These are phyloP conservation scores for Cantharis lateralis DNA, from an alignment of 2,888 invertebrate species.

Conservation along the genomic window DNA sequence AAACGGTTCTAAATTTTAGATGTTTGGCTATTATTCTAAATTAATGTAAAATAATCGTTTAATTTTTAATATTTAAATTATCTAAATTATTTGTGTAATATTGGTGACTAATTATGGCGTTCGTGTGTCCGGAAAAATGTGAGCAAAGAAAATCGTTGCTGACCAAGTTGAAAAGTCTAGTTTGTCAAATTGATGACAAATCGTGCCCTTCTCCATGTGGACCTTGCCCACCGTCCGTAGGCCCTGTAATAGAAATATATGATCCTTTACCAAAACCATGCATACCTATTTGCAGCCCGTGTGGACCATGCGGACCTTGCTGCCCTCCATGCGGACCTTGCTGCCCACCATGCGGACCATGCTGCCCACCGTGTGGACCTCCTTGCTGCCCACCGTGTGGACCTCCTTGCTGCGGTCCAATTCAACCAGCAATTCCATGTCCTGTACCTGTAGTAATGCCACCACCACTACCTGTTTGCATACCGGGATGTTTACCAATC, in stretches of 20 bases:
- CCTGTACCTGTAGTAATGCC: constrained; percentile 50
- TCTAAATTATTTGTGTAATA: not conserved
- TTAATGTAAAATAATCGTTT: constrained; percentile 27
- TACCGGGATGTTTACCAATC: constrained; percentile 58
- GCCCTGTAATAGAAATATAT: constrained; percentile 58
- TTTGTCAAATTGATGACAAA: constrained; percentile 47
- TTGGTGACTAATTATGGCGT: constrained; percentile 20
- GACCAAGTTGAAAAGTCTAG: constrained; percentile 46
- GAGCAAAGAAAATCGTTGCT: constrained; percentile 45
- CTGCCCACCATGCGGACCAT: constrained; percentile 46
- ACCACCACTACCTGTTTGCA: constrained; percentile 55
- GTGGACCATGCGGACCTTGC: constrained; percentile 55
- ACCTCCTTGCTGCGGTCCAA: constrained; percentile 39
- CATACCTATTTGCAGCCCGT: constrained; percentile 61
- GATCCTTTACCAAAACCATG: constrained; percentile 63
- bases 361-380: constrained; percentile 46
- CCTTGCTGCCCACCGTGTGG: constrained; percentile 56
- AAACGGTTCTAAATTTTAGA: constrained; percentile 25
- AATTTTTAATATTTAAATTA: not conserved
- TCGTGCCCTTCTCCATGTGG: constrained; percentile 46
- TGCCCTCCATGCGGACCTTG: constrained; percentile 48
- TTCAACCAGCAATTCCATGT: constrained; percentile 48
- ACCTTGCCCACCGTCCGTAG: constrained; percentile 51
- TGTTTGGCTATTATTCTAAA: constrained; percentile 26
- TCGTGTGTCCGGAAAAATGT: constrained; percentile 37